These are phyloP conservation scores for Pipa parva DNA, from an alignment of 2,113 vertebrate genomes.

Conservation along the genomic window DNA sequence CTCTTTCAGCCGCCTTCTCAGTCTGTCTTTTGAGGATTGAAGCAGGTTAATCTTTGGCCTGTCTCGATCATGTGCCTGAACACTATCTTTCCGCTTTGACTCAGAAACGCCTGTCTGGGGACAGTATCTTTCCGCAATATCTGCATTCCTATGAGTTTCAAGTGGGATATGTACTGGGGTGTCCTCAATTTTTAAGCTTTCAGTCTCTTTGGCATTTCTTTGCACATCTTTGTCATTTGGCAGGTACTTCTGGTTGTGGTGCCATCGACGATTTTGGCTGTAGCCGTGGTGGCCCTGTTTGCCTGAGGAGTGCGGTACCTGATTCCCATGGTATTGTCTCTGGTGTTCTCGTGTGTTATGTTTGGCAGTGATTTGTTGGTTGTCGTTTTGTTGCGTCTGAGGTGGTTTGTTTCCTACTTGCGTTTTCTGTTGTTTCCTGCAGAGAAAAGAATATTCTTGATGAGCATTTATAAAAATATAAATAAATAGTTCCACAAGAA, in stretches of 20 bases:
- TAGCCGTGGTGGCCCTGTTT: slow-evolving; percentile 87
- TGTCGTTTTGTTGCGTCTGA: slow-evolving; percentile 51
- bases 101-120: slow-evolving; percentile 48
- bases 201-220: slow-evolving; percentile 79
- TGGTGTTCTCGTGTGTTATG: slow-evolving; percentile 73
- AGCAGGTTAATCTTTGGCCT: slow-evolving; percentile 83
- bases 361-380: slow-evolving; percentile 65
- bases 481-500: no score
- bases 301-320: slow-evolving; percentile 66
- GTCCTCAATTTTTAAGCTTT: slow-evolving; percentile 71
- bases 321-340: slow-evolving; percentile 77
- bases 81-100: slow-evolving; percentile 55
- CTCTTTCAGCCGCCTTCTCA: slow-evolving; percentile 90
- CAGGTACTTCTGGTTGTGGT: slow-evolving; percentile 77
- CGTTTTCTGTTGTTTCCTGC: slow-evolving; percentile 82
- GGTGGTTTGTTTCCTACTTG: slow-evolving; percentile 67
- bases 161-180: slow-evolving; percentile 41
- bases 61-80: slow-evolving; percentile 56
- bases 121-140: slow-evolving; percentile 53
- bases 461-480: no score
- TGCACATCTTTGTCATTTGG: slow-evolving; percentile 64
- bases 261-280: slow-evolving; percentile 93
- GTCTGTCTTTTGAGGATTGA: slow-evolving; percentile 93
- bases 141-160: slow-evolving; percentile 54
- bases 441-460: slow-evolving; percentile 49